These are phyloP conservation scores for Clostera curtula DNA, from an alignment of 2,888 invertebrate species.

Conservation along the genomic window DNA sequence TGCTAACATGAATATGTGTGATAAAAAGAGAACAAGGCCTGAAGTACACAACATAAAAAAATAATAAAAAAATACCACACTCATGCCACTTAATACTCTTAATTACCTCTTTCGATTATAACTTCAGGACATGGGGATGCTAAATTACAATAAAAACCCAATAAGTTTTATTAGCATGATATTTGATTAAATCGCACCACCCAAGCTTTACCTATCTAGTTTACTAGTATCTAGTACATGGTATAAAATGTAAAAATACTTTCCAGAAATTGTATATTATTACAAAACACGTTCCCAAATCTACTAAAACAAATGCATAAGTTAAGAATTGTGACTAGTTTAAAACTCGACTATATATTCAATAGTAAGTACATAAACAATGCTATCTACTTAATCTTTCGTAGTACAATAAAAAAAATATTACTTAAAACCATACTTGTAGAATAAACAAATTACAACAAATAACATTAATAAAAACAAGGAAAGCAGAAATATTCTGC, in stretches of 20 bases:
- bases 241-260: constrained; percentile 38
- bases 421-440: too few species aligned
- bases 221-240: constrained; percentile 22
- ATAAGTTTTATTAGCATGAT: constrained; percentile 53
- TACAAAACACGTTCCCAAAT: neutral
- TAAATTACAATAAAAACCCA: constrained; percentile 31
- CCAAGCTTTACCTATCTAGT: constrained; percentile 47
- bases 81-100: constrained; percentile 40
- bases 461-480: too few species aligned
- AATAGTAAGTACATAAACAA: too few species aligned
- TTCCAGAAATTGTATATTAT: neutral
- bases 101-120: constrained; percentile 34
- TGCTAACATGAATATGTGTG: constrained; percentile 61
- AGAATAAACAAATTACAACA: too few species aligned
- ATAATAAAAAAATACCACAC: constrained; percentile 30
- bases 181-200: constrained; percentile 50
- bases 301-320: constrained; percentile 1
- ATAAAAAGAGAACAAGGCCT: constrained; percentile 22
- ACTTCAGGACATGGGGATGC: constrained; percentile 17
- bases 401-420: too few species aligned
- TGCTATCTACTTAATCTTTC: too few species aligned
- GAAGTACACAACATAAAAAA: constrained; percentile 16
- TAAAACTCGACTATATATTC: too few species aligned
- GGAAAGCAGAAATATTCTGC: too few species aligned
- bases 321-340: too few species aligned